Evolutionary conservation across 1,140 invertebrate genomes (phyloP).

Genomic region (Papilio polyxenes): DNA sequence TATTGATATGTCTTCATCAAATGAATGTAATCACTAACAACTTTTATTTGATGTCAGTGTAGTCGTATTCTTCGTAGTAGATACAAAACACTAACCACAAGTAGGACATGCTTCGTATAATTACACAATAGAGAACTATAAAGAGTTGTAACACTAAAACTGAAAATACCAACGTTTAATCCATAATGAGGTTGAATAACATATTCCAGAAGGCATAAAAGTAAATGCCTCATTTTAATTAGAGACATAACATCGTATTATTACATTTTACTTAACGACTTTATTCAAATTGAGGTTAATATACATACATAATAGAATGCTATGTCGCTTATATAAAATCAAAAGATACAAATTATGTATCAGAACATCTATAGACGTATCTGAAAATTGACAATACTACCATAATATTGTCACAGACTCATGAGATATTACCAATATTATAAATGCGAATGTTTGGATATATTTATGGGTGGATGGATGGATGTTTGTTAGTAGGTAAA

Average conservation of each 20-base stretch:
- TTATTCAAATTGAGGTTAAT: background rate
- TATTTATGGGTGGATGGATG: too few relatives aligned
- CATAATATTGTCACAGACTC: too few relatives aligned
- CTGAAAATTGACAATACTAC: too few relatives aligned
- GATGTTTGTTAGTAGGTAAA: too few relatives aligned
- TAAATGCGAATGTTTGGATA: too few relatives aligned
- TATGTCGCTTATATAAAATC: background rate
- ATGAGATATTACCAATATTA: too few relatives aligned
- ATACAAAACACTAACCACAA: background rate
- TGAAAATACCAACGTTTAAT: background rate
- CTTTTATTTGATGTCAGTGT: background rate
- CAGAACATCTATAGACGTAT: background rate
- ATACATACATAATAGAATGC: background rate
- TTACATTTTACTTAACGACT: background rate
- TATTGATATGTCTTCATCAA: too few relatives aligned
- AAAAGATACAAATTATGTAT: background rate
- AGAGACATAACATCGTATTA: constrained; percentile 4
- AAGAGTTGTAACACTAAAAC: background rate
- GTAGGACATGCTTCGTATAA: background rate
- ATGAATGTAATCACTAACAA: background rate
- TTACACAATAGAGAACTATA: background rate
- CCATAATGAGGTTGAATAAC: constrained; percentile 14
- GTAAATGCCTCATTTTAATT: constrained; percentile 16
- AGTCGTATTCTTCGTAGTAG: background rate
- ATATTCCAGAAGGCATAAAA: background rate